Percentiles rank a stretch among this genome's conserved stretches.
Conservation (phyloP, 2,113 vertebrate genomes). For the Hippocampus mohnikei region DNA sequence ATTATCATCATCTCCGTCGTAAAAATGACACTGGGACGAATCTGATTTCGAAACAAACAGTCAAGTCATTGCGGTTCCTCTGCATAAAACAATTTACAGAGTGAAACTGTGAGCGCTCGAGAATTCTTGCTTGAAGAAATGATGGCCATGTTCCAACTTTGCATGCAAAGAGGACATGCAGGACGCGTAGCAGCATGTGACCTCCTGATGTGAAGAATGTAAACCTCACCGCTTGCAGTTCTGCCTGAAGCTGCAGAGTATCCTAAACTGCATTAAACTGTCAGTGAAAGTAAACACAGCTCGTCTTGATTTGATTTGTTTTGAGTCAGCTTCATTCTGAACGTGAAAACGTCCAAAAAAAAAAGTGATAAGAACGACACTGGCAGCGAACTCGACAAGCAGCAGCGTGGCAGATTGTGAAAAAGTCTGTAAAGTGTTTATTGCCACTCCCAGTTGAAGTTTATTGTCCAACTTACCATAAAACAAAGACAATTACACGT, state of each 20-base stretch:
- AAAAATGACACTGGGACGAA: conserved; percentile 60
- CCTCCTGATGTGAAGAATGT: conserved; percentile 62
- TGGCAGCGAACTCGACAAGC: not conserved
- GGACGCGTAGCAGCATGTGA: conserved; percentile 60
- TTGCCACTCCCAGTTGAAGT: not conserved
- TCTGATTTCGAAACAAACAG: conserved; percentile 64
- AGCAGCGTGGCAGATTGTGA: not conserved
- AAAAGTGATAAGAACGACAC: no score
- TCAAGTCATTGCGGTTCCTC: conserved; percentile 27
- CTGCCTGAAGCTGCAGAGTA: conserved; percentile 43
- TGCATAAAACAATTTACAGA: conserved; percentile 44
- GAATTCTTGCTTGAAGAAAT: conserved; percentile 59
- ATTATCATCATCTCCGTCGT: conserved; percentile 68
- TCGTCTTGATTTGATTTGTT: not conserved
- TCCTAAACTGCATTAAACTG: not conserved
- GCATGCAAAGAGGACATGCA: conserved; percentile 38
- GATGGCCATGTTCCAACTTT: conserved; percentile 51
- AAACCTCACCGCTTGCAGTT: conserved; percentile 42
- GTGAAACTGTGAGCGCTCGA: conserved; percentile 33
- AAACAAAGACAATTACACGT: not conserved
- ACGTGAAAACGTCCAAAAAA: no score
- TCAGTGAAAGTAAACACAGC: not conserved
- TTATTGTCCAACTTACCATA: not conserved
- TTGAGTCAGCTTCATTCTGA: no score
- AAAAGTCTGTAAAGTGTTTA: not conserved